These are phyloP conservation scores for Copsychus sechellarum DNA, from an alignment of 2,113 vertebrate genomes.

Conservation along the genomic window DNA sequence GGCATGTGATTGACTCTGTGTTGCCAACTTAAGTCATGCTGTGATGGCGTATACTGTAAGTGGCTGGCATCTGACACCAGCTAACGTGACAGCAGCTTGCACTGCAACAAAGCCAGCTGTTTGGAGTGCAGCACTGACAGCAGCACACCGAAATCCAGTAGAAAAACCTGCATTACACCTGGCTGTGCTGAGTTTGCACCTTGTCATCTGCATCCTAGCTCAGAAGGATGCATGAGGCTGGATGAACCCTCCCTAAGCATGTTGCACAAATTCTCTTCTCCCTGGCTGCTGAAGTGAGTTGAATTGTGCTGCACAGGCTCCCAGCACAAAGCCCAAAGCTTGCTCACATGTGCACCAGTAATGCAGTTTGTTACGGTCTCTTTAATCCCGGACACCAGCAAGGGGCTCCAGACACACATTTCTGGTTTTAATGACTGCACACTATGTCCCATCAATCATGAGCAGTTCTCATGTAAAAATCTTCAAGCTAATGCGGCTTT, in stretches of 20 bases:
- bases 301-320: not conserved
- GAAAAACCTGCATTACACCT: not conserved
- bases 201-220: not conserved
- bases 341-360: not conserved
- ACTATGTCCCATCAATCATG: not conserved
- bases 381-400: not conserved
- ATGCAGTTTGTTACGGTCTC: not conserved
- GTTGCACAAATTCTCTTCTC: not conserved
- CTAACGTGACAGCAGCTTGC: not conserved
- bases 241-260: not conserved
- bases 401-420: not conserved
- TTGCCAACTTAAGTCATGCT: constrained; percentile 53
- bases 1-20: constrained; percentile 47
- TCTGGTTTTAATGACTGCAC: not conserved
- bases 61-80: constrained; percentile 61
- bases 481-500: not conserved
- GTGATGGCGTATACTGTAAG: constrained; percentile 43
- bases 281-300: not conserved
- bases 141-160: not conserved
- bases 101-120: not conserved
- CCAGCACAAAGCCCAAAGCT: not conserved
- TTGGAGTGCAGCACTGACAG: not conserved
- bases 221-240: not conserved
- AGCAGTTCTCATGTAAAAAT: not conserved
- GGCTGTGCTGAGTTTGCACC: not conserved